Evolutionary conservation across 2,797 vertebrate species (phyloP).

Genomic region (Apodemus agrarius): DNA sequence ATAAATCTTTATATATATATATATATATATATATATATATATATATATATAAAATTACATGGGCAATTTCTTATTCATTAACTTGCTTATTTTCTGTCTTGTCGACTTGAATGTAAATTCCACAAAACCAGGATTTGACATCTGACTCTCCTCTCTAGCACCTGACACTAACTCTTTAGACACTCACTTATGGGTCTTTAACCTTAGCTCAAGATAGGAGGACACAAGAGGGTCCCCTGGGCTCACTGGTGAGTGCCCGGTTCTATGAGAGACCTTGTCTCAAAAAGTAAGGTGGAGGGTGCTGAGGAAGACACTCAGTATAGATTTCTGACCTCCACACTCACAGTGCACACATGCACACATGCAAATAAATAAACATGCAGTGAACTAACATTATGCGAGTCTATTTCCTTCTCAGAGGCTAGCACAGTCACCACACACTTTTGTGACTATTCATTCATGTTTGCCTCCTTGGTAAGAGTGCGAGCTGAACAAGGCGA

Average conservation of each 20-base stretch:
- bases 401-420: neutral
- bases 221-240: neutral
- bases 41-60: too few species aligned
- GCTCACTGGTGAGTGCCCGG: neutral
- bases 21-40: too few species aligned
- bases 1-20: too few species aligned
- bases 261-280: neutral
- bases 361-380: fast-evolving
- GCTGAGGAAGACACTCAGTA: neutral
- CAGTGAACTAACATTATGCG: neutral
- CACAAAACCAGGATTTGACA: neutral
- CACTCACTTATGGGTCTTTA: neutral
- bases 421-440: neutral
- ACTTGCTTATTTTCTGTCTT: neutral
- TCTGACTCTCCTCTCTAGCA: neutral
- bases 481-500: neutral
- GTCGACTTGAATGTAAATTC: neutral
- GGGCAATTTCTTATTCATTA: neutral
- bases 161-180: neutral
- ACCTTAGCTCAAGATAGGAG: neutral
- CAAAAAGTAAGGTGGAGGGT: neutral
- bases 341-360: neutral
- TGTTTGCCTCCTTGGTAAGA: neutral
- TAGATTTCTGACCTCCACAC: neutral
- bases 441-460: neutral